Conservation (phyloP, 2,797 vertebrate genomes). For the Trachurus trachurus region DNA sequence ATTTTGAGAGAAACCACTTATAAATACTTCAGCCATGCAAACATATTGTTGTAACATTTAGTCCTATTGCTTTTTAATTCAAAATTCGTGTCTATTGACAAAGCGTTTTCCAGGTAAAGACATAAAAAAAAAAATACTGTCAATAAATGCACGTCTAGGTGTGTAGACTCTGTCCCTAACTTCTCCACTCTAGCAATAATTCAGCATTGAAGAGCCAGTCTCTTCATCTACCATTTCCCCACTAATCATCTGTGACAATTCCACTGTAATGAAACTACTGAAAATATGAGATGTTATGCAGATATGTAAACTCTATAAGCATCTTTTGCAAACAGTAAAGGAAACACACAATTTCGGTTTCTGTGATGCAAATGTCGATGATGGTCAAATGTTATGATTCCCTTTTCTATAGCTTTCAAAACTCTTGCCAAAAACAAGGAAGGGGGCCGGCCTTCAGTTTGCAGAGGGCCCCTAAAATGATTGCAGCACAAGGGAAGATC, state of each 20-base stretch:
- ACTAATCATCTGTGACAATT: neutral
- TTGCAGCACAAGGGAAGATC: slow-evolving; percentile 22
- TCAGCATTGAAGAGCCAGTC: neutral
- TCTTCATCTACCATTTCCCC: neutral
- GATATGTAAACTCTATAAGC: neutral
- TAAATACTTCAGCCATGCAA: neutral
- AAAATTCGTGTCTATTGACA: no score
- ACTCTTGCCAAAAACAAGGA: neutral
- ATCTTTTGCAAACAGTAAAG: neutral
- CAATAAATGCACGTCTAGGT: no score
- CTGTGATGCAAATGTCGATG: neutral
- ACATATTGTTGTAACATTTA: neutral
- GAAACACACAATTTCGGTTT: slow-evolving; percentile 1
- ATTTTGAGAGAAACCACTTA: neutral
- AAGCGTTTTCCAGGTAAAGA: no score
- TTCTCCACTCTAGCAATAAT: neutral
- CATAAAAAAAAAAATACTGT: no score
- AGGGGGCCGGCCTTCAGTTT: slow-evolving; percentile 39
- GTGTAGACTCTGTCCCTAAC: neutral
- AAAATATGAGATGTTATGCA: neutral
- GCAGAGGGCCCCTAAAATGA: slow-evolving; percentile 34
- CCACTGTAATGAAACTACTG: neutral
- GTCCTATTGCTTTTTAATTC: neutral
- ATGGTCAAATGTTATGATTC: neutral
- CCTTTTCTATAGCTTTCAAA: neutral